Evolutionary conservation across 2,113 vertebrate species (phyloP).

Genomic region (Pungitius pungitius): DNA sequence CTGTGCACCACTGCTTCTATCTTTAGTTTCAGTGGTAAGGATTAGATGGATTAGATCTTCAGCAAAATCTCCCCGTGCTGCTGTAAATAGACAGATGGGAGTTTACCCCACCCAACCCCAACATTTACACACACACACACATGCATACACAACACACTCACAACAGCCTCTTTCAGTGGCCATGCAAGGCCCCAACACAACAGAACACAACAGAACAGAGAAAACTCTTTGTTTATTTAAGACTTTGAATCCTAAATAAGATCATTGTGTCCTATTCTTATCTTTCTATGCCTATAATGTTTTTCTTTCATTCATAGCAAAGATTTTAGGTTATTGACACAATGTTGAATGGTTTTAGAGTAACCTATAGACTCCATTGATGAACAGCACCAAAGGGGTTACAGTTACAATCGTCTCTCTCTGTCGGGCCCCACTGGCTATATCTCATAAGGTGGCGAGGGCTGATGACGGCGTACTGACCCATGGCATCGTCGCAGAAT

Average conservation of each 20-base stretch:
- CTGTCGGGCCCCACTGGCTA: too few species aligned
- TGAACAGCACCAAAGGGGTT: background rate
- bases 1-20: constrained; percentile 13
- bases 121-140: constrained; percentile 10
- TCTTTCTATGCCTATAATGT: background rate
- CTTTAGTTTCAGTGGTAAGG: constrained; percentile 46
- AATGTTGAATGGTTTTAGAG: background rate
- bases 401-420: too few species aligned
- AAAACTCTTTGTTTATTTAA: constrained; percentile 26
- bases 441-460: too few species aligned
- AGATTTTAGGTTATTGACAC: background rate
- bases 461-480: too few species aligned
- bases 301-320: background rate
- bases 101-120: constrained; percentile 32
- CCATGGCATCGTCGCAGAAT: background rate
- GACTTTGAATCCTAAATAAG: constrained; percentile 17
- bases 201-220: background rate
- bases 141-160: constrained; percentile 1
- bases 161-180: constrained; percentile 18
- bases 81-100: constrained; percentile 78
- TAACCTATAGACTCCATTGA: background rate
- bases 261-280: background rate
- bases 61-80: constrained; percentile 64
- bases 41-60: constrained; percentile 79
- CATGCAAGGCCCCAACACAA: constrained; percentile 4